Evolutionary conservation across 2,113 vertebrate species (phyloP).

Genomic region (Laticauda colubrina): DNA sequence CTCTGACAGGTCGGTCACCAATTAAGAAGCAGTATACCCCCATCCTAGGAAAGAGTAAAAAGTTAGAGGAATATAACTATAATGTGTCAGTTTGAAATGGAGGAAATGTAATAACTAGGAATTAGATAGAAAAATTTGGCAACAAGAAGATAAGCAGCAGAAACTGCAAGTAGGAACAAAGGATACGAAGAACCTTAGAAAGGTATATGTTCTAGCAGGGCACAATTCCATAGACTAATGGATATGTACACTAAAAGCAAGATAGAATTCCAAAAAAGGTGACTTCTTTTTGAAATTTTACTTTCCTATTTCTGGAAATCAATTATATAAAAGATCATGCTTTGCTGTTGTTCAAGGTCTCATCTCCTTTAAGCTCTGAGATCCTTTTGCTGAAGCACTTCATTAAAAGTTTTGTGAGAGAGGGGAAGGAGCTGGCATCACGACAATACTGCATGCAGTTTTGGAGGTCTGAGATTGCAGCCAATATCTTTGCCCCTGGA

Average conservation of each 20-base stretch:
- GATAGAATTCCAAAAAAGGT: neutral
- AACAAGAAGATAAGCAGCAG: neutral
- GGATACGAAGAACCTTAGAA: neutral
- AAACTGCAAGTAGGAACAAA: neutral
- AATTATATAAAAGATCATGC: neutral
- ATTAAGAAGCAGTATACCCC: too few species aligned
- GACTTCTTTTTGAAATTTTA: neutral
- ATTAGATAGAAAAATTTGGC: neutral
- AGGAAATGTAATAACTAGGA: neutral
- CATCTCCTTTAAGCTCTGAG: too few species aligned
- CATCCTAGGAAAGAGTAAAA: too few species aligned
- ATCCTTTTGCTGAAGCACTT: too few species aligned
- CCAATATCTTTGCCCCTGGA: too few species aligned
- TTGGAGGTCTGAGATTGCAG: too few species aligned
- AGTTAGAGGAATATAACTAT: too few species aligned
- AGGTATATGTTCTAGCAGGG: neutral
- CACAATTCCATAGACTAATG: neutral
- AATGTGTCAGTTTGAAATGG: neutral
- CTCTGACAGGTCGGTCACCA: neutral
- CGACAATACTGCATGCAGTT: too few species aligned
- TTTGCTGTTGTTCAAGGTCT: neutral
- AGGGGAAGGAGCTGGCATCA: too few species aligned
- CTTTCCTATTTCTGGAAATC: neutral
- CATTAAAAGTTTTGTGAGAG: neutral
- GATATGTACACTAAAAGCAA: neutral